Evolutionary conservation across 2,797 vertebrate species (phyloP), one percentile per base, ranked within the genome.

Genomic region (Trichosurus vulpecula): DNA sequence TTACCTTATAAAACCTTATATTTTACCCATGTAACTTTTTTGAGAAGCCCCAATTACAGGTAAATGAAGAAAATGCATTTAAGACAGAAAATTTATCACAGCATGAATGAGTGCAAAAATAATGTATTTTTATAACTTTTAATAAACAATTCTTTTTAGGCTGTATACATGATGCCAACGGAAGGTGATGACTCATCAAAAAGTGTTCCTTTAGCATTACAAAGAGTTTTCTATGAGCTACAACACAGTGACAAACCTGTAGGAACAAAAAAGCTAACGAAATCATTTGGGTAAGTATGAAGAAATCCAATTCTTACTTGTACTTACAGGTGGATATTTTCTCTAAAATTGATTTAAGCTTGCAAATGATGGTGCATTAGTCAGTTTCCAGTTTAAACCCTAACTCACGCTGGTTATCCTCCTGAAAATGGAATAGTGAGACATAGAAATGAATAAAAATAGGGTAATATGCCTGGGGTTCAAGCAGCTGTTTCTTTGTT

Each of bases 121-220:
- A 9, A 25, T 47, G 41, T 22, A 47, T 81, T 47, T 41, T 81
- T 25, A 87, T 51, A 81, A 41, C 11, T 61, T 41, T 74, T 98
- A 98, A 97, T 95, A 94, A 95, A 87, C 92, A 91, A 95, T 98
- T 96, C 58, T 97, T 97, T 98, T 97, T 90, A 99, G 99, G 99
- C 99, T 93, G 99, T 99, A 97, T 99, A 99, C 99, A 99, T 99
- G 99, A 99, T 99, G 99, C 99, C 99, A 96, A 99, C 99, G 58
- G 99, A 99, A 98, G 99, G 99, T 41, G 99, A 99, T 52, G 99
- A 99, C 98, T 99, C 99, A 4, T 99, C 99, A 92, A 99, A 99
- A 99, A 99, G 99, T 22, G 99, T 99, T 96, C 99, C 99, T 53
- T 99, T 99, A 97, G 99, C 99, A 0, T 98, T 99, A 96, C 99